A percentile compares a stretch with the other conserved stretches of the same genome.
These are phyloP conservation scores for Nycticryphes semicollaris DNA, from an alignment of 2,113 vertebrate species.

Conservation along the genomic window DNA sequence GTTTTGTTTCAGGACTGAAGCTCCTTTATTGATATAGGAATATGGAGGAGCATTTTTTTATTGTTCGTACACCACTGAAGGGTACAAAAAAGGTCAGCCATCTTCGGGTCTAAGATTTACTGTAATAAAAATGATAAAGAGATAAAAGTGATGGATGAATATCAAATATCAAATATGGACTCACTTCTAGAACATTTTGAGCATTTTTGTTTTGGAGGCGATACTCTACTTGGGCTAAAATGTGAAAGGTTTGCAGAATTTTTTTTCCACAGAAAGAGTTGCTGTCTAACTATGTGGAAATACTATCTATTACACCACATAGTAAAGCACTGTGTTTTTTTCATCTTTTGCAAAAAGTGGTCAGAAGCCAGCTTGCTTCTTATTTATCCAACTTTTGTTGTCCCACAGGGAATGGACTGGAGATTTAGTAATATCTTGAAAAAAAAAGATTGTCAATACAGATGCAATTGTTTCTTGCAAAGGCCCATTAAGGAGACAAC, in stretches of 20 bases:
- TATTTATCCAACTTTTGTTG: conserved; percentile 26
- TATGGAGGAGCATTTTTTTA: neutral
- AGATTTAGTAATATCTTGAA: conserved; percentile 25
- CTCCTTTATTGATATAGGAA: neutral
- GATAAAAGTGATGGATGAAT: neutral
- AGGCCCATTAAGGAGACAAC: neutral
- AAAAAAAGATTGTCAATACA: conserved; percentile 10
- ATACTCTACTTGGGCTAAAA: neutral
- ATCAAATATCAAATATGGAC: neutral
- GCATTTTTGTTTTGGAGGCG: neutral
- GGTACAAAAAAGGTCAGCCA: neutral
- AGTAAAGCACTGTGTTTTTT: conserved; percentile 1
- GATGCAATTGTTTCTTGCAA: conserved; percentile 14
- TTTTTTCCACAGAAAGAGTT: neutral
- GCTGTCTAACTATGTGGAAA: conserved; percentile 44
- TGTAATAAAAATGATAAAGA: neutral
- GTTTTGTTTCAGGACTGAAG: neutral
- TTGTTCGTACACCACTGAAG: neutral
- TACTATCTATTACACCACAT: conserved; percentile 26
- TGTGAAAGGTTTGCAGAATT: conserved; percentile 2
- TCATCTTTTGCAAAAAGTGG: conserved; percentile 27
- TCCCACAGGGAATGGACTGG: conserved; percentile 1
- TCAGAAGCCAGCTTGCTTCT: conserved; percentile 24
- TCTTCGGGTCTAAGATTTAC: neutral
- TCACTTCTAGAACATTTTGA: neutral